These are phyloP conservation scores for Amniataba percoides DNA, from an alignment of 2,797 vertebrate species.

Conservation along the genomic window DNA sequence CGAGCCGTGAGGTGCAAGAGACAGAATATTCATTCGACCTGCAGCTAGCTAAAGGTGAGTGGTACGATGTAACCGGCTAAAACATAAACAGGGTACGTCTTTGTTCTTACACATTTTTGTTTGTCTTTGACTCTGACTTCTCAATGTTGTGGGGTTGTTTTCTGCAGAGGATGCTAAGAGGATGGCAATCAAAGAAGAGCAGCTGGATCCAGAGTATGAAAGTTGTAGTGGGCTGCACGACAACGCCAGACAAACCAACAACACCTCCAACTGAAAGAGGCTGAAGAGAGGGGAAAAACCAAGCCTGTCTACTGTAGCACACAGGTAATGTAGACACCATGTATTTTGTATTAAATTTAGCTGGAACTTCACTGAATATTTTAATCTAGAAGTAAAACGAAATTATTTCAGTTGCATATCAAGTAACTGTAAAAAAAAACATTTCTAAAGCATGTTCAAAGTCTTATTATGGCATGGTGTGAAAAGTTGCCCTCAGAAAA, in stretches of 20 bases:
- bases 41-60: conserved; percentile 92
- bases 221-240: conserved; percentile 84
- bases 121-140: not conserved
- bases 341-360: not conserved
- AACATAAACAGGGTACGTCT: not conserved
- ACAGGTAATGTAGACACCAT: conserved; percentile 42
- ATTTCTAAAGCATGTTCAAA: not conserved
- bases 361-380: not conserved
- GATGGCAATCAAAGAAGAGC: conserved; percentile 96
- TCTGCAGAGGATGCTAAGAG: conserved; percentile 95
- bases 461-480: not conserved
- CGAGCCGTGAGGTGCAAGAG: conserved; percentile 83
- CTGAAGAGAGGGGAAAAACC: conserved; percentile 29
- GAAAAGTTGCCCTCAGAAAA: not conserved
- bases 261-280: conserved; percentile 70
- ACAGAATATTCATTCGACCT: conserved; percentile 92
- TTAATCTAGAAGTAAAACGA: not conserved
- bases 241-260: conserved; percentile 69
- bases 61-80: too few relatives aligned
- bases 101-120: not conserved
- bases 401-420: not conserved
- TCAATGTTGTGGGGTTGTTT: conserved; percentile 10
- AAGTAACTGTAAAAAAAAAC: not conserved
- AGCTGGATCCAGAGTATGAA: conserved; percentile 96
- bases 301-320: conserved; percentile 44